Evolutionary conservation across 2,797 vertebrate genomes (phyloP), one percentile per base, ranked within the genome.

Genomic region (Apogon hyalosoma): DNA sequence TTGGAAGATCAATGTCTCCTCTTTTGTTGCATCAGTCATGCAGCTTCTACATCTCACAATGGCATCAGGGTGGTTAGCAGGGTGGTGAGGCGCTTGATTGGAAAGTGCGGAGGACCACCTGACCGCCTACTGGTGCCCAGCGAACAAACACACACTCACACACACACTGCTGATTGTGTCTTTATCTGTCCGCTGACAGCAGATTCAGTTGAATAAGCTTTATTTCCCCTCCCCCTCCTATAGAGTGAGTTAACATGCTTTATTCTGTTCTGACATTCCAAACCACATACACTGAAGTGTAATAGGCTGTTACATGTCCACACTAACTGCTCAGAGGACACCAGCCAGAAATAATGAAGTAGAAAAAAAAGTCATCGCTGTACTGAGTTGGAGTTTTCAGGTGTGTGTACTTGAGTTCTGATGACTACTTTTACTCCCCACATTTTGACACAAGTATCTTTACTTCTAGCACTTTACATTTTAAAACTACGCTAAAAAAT

Each of bases 11-110:
- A 92, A 84, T 50, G 88, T 90, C 90, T 87, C 53, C 71, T 83
- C 89, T 83, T 92, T 92, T 92, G 88, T 92, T 67, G 70, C 82
- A 86, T 90, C 89, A 78, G 88, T 90, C 91, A 90, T 87, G 89
- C 83, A 80, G 89, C 82, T 85, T 84, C 86, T 84, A 79, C 87
- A 58, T 77, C 69, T 72, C 90, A 92, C 86, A 90, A 88, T 84
- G 80, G 88, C 83, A 56, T 62, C 41, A 63, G 75, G 83, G 82
- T 64, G 84, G 89, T 73, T 81, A 56, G 73, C 75, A 86, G 73
- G 77, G 63, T 69, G 78, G 75, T 69, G 79, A 61, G 84, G 77
- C 15, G 53, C 82, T 74, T 80, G 88, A 88, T 74, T 84, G 90
- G 85, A 87, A 76, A 84, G 77, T 81, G 88, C 76, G 81, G 79